Conservation (phyloP, 2,797 vertebrate species). For the Pelodytes ibericus region DNA sequence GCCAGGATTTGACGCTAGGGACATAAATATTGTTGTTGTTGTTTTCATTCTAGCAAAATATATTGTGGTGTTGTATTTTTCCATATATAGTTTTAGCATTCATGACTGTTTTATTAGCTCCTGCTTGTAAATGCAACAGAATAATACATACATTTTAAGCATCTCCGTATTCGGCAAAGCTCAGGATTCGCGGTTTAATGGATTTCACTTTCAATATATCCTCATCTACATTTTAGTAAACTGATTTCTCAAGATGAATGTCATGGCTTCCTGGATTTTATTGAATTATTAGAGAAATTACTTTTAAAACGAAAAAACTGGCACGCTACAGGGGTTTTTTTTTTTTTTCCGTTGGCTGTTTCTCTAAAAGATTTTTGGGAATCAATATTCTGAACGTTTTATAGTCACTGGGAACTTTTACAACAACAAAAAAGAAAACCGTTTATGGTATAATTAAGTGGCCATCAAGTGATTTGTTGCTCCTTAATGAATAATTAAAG, state of each 20-base stretch:
- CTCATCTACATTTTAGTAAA: not conserved
- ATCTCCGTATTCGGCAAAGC: conserved; percentile 7
- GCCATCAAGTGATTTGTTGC: too few species aligned
- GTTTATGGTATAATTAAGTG: too few species aligned
- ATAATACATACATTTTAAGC: conserved; percentile 9
- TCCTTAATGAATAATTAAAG: too few species aligned
- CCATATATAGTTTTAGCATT: conserved; percentile 29
- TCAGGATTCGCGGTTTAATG: conserved; percentile 6
- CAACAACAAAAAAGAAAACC: too few species aligned
- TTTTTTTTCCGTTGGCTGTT: too few species aligned
- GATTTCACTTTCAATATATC: conserved; percentile 2
- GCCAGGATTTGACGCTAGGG: conserved; percentile 32
- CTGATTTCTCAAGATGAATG: not conserved
- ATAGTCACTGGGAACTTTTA: too few species aligned
- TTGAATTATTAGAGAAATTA: not conserved
- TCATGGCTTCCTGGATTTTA: not conserved
- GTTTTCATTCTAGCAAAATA: conserved; percentile 44
- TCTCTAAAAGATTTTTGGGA: too few species aligned
- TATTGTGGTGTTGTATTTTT: conserved; percentile 48
- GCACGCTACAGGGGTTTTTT: too few species aligned
- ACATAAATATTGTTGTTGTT: conserved; percentile 55
- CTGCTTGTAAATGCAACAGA: conserved; percentile 30
- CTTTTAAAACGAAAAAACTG: too few species aligned
- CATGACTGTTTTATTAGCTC: conserved; percentile 45
- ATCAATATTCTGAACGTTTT: too few species aligned